Evolutionary conservation across 2,797 vertebrate genomes (phyloP).

Genomic region (Telmatherina bonti): DNA sequence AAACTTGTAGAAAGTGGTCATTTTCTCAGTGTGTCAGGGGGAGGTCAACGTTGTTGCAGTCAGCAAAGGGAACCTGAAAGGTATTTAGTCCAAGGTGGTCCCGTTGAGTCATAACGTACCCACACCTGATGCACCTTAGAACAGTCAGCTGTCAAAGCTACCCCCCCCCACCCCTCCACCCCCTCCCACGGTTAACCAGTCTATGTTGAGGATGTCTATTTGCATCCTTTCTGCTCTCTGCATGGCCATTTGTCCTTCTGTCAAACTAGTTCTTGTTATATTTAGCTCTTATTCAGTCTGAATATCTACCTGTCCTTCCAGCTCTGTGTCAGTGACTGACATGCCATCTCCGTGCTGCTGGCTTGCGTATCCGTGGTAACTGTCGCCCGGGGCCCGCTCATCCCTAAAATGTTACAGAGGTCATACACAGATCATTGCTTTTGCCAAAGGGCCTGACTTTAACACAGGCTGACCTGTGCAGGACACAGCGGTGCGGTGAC

Average conservation of each 20-base stretch:
- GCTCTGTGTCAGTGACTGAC: constrained; percentile 55
- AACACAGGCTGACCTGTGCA: constrained; percentile 63
- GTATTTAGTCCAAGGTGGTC: constrained; percentile 58
- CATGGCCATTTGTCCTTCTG: constrained; percentile 56
- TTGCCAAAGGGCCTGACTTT: constrained; percentile 64
- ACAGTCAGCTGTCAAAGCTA: constrained; percentile 40
- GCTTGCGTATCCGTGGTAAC: constrained; percentile 66
- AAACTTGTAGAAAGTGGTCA: constrained; percentile 77
- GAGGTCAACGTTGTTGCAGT: constrained; percentile 75
- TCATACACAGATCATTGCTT: constrained; percentile 72
- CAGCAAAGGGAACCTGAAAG: constrained; percentile 68
- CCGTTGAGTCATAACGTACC: constrained; percentile 4
- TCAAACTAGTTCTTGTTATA: constrained; percentile 46
- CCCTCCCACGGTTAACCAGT: too few species aligned
- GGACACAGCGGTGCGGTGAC: constrained; percentile 38
- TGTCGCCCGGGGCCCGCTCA: constrained; percentile 64
- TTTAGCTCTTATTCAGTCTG: constrained; percentile 34
- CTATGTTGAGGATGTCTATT: constrained; percentile 22
- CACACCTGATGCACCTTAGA: constrained; percentile 37
- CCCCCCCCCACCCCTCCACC: constrained; percentile 8
- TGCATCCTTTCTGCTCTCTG: constrained; percentile 15
- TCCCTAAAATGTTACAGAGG: constrained; percentile 70
- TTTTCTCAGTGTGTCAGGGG: constrained; percentile 76
- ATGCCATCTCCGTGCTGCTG: constrained; percentile 59
- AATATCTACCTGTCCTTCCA: constrained; percentile 55